phyloP scores from a whole-genome alignment of 2,113 vertebrate species.

The Spermophilus dauricus region DNA sequence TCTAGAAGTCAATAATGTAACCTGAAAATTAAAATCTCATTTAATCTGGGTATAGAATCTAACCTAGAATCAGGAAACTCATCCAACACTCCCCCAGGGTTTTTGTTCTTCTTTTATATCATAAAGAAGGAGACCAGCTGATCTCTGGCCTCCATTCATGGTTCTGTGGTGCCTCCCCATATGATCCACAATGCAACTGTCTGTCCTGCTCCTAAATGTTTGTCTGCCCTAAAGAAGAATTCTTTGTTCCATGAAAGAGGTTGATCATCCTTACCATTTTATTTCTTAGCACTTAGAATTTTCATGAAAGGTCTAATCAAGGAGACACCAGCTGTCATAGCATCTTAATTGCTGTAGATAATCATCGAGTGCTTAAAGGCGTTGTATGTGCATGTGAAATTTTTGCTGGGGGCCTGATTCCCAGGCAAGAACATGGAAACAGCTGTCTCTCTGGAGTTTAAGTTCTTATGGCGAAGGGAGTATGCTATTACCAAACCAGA shows the following conservation, averaged over 20 bases:
- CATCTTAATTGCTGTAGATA: slow-evolving; percentile 58
- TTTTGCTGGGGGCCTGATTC: slow-evolving; percentile 65
- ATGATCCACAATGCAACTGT: neutral
- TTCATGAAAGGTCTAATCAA: slow-evolving; percentile 74
- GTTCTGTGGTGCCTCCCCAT: neutral
- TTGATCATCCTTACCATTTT: slow-evolving; percentile 32
- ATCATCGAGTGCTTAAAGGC: slow-evolving; percentile 64
- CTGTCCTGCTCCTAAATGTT: neutral
- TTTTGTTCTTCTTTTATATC: slow-evolving; percentile 34
- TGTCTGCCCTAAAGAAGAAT: slow-evolving; percentile 39
- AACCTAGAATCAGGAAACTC: neutral
- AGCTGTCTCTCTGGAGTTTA: slow-evolving; percentile 59
- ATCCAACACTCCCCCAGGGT: neutral
- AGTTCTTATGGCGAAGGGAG: slow-evolving; percentile 53
- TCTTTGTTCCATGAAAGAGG: slow-evolving; percentile 42
- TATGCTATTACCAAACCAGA: slow-evolving; percentile 53
- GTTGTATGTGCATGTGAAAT: neutral
- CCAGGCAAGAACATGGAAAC: slow-evolving; percentile 58
- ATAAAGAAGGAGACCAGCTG: neutral
- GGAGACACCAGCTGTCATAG: slow-evolving; percentile 63
- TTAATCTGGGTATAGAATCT: neutral
- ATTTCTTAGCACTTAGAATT: slow-evolving; percentile 70
- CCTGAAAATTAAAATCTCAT: slow-evolving; percentile 29
- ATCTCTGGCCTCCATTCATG: neutral
- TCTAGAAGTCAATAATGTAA: neutral